Percentiles rank a stretch among this genome's conserved stretches.
Evolutionary conservation across 2,888 invertebrate species (phyloP).

Genomic region (Tenthredo scrophulariae): DNA sequence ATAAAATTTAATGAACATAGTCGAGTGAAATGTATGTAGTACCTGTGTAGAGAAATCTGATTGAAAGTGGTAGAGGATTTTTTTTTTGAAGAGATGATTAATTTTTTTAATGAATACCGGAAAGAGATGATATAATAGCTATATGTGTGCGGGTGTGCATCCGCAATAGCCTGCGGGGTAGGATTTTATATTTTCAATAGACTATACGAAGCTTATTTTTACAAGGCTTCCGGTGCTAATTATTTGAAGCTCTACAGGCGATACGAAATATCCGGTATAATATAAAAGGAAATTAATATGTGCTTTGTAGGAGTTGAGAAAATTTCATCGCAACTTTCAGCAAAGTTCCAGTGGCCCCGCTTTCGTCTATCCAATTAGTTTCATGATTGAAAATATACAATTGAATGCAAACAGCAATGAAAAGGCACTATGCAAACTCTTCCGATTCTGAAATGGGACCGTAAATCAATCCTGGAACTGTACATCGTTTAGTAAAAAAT

Average conservation of each 20-base stretch:
- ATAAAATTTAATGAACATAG: neutral
- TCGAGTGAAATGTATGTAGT: neutral
- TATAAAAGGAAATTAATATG: neutral
- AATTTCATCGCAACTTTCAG: neutral
- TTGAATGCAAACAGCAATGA: too few species aligned
- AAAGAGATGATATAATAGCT: neutral
- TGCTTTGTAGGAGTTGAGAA: neutral
- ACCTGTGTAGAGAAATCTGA: neutral
- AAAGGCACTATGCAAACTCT: too few species aligned
- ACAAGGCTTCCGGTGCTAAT: slow-evolving; percentile 46
- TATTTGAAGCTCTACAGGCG: slow-evolving; percentile 37
- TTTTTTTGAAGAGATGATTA: slow-evolving; percentile 12
- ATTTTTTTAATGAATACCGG: slow-evolving; percentile 25
- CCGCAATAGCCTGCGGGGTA: neutral
- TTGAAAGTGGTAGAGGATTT: neutral
- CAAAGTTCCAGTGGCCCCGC: neutral
- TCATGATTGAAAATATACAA: neutral
- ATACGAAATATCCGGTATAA: neutral
- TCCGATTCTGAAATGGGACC: too few species aligned
- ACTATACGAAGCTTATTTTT: slow-evolving; percentile 43
- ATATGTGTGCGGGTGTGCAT: neutral
- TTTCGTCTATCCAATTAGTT: neutral
- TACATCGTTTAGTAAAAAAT: neutral
- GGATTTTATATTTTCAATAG: slow-evolving; percentile 46
- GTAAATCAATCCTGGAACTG: neutral